Evolutionary conservation across 1,140 invertebrate species (phyloP), one percentile per base, ranked within the genome.

Genomic region (Oedothorax gibbosus): DNA sequence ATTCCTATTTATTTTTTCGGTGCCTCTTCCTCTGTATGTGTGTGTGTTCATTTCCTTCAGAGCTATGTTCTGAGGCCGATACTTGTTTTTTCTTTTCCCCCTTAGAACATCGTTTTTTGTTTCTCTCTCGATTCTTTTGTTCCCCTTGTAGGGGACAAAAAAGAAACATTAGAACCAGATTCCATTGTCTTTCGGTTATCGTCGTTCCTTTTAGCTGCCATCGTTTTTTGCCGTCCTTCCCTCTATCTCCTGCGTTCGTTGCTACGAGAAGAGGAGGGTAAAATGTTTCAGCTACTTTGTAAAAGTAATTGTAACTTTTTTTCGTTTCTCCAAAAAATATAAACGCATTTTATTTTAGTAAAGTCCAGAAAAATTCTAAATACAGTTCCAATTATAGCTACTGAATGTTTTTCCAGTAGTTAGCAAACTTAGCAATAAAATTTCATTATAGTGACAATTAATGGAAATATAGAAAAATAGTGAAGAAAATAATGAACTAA

Each of bases 181-280:
- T 79, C 64, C 64, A 68, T 79, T 79, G 77, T 79, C 77, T 79
- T 77, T 79, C 50, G 64, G 77, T 79, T 79, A 79, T 79, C 77
- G 77, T 79, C 77, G 66, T 15, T 35, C 35, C 18, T 79, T 21
- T 79, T 79, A 56, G 62, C 64, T 77, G 57, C 72, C 49, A 56
- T 75, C 72, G 72, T 35, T 75, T 35, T 18, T 60, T 21, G 15
- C 9, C 69, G 10, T 51, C 72, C 54, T 57, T 56, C 54, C 54
- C 56, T 51, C 72, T 20, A 56, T n/a, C 53, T 54, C 10, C 20
- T 72, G n/a, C 65, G n/a, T 66, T 18, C 21, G n/a, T 66, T 21
- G n/a, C 5, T 11, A 66, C n/a, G 35, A 5, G 35, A 35, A 35
- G 35, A 35, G 35, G 35, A 35, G 35, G 35, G 1, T 35, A 35